Evolutionary conservation across 2,797 vertebrate genomes (phyloP), one percentile per base, ranked within the genome.

Genomic region (Falco rusticolus): DNA sequence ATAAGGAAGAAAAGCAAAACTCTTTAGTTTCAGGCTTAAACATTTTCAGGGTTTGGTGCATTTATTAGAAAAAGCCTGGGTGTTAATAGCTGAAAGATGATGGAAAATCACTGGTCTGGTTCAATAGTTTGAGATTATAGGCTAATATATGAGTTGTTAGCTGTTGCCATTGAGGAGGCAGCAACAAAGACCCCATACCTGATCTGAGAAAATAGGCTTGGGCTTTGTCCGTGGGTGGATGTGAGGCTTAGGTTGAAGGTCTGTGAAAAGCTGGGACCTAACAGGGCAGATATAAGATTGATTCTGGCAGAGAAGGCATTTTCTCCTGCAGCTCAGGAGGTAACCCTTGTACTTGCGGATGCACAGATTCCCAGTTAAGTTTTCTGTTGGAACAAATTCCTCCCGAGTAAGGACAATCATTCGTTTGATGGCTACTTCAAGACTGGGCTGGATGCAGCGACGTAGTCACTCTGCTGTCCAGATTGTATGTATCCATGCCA

Each of bases 311-410:
- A 63, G 12, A n/a, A 86, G 39, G n/a, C 18, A 6, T 7, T 83
- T 90, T 95, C 56, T 90, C 33, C 64, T 61, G 43, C 22, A n/a
- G 69, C 80, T 87, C 28, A 34, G 45, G 25, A 83, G 45, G 60
- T 84, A 50, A 41, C 57, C 9, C 39, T 43, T 34, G 1, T 77
- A 68, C 53, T 92, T 92, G 70, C 12, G 28, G 56, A 82, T 64
- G 41, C 37, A 64, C n/a, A 39, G 66, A 10, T 50, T 93, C 28
- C 41, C 1, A 2, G 71, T 76, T 93, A 76, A 60, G 59, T 93
- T 93, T 93, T 80, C 37, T 81, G 13, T 70, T 96, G 87, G 76
- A 96, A 79, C 19, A 47, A 87, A 69, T 90, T 93, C n/a, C 43
- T 94, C n/a, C 47, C 5, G 7, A 76, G 26, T 84, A 84, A 92